A percentile compares a stretch with the other conserved stretches of the same genome.
Evolutionary conservation across 2,888 invertebrate genomes (phyloP).

Genomic region (Laspeyria flexula): DNA sequence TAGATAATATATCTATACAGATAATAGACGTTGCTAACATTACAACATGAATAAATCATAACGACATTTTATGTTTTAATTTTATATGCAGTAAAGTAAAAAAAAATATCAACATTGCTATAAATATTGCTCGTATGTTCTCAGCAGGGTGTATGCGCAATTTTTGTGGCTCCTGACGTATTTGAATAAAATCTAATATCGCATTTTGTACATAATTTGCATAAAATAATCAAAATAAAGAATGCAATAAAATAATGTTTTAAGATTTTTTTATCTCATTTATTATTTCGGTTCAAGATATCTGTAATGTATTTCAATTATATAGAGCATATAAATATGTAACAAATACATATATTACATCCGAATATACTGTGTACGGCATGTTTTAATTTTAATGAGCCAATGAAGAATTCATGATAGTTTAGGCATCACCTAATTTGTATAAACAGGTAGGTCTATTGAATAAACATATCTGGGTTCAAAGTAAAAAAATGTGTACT

Average conservation of each 20-base stretch:
- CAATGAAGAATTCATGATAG: constrained; percentile 19
- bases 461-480: constrained; percentile 28
- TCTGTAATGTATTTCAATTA: too few species aligned
- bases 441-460: constrained; percentile 29
- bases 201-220: constrained; percentile 32
- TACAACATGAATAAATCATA: constrained; percentile 22
- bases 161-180: constrained; percentile 55
- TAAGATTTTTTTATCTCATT: constrained; percentile 8
- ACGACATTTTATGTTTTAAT: constrained; percentile 28
- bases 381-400: constrained; percentile 27
- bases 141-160: constrained; percentile 59
- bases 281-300: too few species aligned
- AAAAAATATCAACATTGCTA: constrained; percentile 39
- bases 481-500: constrained; percentile 38
- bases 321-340: too few species aligned
- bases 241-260: constrained; percentile 16
- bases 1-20: not conserved
- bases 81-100: constrained; percentile 32
- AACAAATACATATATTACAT: not conserved
- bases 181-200: constrained; percentile 58
- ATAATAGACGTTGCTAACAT: constrained; percentile 20
- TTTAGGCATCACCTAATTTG: constrained; percentile 33
- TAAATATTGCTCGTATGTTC: constrained; percentile 56
- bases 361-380: not conserved
- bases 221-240: constrained; percentile 21